Evolutionary conservation across 2,888 invertebrate species (phyloP), one percentile per base, ranked within the genome.

Genomic region (Archaeoteleia sp.): DNA sequence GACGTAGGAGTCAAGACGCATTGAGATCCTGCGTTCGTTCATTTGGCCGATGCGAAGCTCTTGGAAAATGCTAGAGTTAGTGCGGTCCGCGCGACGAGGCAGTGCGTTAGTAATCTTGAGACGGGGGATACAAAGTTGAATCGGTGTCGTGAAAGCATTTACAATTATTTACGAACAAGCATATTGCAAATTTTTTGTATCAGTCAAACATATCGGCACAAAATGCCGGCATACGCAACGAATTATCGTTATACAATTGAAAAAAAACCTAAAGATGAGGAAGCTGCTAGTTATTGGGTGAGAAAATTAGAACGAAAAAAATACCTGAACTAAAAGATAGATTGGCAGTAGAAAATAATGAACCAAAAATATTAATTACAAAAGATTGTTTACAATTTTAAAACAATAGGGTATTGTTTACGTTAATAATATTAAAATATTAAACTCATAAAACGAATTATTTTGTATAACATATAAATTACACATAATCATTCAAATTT

Each of bases 201-300:
- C 32, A 12, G 3, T 8, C 1, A 23, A 13, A 40, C 12, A 7
- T n/a, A 34, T 42, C 30, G 46, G 20, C 29, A 9, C 17, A 74
- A 72, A 63, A 83, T 83, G 84, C 78, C 82, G 74, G 78, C 80
- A 65, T 81, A 80, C 72, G 79, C 82, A 15, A 78, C 78, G 43
- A 76, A 75, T 58, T 82, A 83, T 68, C 78, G 76, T 60, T 76
- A 79, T 65, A 76, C 74, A 58, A 57, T 78, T 62, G 80, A 83
- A 49, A 77, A 75, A 29, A 80, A 73, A 2, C 75, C 81, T 10
- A 84, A 79, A 70, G 89, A 89, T 69, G 90, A 89, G 71, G 90
- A 90, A 83, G 87, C 87, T 62, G 89, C 89, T 78, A 85, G 86
- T 77, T 89, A 88, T 80, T 90, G 90, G 90, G 90, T 90, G 88